Conservation (phyloP, 2,113 vertebrate genomes). For the Picathartes gymnocephalus region DNA sequence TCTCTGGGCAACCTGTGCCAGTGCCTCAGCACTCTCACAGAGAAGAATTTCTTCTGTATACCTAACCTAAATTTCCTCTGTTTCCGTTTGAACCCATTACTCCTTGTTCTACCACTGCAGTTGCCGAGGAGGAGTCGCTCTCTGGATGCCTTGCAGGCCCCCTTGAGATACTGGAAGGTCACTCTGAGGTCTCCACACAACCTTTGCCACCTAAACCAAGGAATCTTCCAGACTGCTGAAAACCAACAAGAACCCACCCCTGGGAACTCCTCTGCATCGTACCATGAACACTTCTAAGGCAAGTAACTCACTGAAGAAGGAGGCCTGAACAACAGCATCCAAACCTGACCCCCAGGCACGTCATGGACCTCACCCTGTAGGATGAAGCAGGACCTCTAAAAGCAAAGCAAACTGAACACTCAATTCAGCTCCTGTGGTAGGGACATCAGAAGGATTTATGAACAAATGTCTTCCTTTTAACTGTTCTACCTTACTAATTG, state of each 20-base stretch:
- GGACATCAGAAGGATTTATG: not conserved
- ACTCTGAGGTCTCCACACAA: not conserved
- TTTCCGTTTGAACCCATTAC: not conserved
- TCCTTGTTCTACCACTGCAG: no score
- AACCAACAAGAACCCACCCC: not conserved
- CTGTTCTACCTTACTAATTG: not conserved
- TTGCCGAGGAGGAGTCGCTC: not conserved
- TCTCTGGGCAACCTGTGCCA: not conserved
- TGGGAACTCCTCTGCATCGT: fast-evolving
- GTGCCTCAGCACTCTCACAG: not conserved
- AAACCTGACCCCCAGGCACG: not conserved
- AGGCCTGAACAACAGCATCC: not conserved
- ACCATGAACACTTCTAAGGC: not conserved
- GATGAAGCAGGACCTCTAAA: not conserved
- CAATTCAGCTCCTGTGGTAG: not conserved
- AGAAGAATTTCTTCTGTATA: not conserved
- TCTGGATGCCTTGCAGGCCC: not conserved
- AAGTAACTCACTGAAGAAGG: not conserved
- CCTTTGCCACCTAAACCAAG: not conserved
- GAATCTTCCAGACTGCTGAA: not conserved
- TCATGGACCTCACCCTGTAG: not conserved
- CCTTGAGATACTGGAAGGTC: not conserved
- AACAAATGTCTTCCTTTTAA: not conserved
- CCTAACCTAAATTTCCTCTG: not conserved
- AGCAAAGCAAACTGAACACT: not conserved